phyloP scores from a whole-genome alignment of 2,797 vertebrate genomes.

The Chaetophractus vellerosus region DNA sequence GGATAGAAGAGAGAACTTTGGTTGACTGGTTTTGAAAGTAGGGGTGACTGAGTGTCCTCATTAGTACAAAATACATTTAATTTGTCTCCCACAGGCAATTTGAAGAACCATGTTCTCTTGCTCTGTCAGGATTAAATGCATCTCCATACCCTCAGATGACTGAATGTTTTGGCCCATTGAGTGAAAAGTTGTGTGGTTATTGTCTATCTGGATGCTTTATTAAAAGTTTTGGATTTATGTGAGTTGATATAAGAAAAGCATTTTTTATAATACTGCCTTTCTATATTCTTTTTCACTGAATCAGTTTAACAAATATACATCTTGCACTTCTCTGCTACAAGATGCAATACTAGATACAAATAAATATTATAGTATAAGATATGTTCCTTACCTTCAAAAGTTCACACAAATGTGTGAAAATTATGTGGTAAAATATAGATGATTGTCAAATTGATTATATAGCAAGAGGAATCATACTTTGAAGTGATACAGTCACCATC shows the following conservation, averaged over 20 bases:
- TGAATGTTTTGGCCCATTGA: background rate
- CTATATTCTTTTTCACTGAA: conserved; percentile 9
- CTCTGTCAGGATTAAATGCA: conserved; percentile 21
- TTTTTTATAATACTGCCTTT: background rate
- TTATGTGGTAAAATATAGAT: background rate
- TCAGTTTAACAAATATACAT: background rate
- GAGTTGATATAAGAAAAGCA: background rate
- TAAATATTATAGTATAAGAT: background rate
- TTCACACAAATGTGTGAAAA: conserved; percentile 52
- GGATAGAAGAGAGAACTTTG: conserved; percentile 19
- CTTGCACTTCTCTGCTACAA: background rate
- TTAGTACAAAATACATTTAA: background rate
- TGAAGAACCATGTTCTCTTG: background rate
- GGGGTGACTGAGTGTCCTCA: background rate
- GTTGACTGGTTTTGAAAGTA: conserved; percentile 3
- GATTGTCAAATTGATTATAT: background rate
- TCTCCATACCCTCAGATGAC: background rate
- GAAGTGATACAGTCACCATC: background rate
- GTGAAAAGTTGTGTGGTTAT: background rate
- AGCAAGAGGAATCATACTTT: conserved; percentile 4
- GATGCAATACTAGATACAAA: background rate
- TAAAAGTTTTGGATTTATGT: conserved; percentile 37
- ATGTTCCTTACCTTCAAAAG: conserved; percentile 19
- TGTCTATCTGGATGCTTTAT: background rate
- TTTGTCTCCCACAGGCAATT: background rate